Percentiles rank a stretch among this genome's conserved stretches.
Evolutionary conservation across 2,797 vertebrate species (phyloP).

Genomic region (Rhadinocentrus ornatus): DNA sequence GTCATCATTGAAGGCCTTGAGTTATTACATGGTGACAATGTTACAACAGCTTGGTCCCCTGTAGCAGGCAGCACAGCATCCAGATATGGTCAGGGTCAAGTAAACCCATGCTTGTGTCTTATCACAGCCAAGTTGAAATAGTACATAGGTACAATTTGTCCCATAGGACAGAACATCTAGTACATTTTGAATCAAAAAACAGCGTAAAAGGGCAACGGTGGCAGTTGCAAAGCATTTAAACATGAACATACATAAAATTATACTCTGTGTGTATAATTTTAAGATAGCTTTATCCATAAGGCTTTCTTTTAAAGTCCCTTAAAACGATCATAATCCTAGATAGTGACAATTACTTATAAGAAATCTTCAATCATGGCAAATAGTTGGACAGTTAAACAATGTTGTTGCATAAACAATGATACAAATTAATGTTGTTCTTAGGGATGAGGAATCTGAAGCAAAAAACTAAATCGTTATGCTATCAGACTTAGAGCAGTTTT

Average conservation of each 20-base stretch:
- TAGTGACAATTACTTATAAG: background rate
- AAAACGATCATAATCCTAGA: background rate
- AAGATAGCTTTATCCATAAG: background rate
- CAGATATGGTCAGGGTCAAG: conserved; percentile 62
- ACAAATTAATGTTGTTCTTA: background rate
- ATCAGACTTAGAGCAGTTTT: too few relatives aligned
- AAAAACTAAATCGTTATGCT: too few relatives aligned
- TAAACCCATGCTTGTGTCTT: conserved; percentile 51
- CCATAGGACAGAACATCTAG: conserved; percentile 31
- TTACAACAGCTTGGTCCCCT: conserved; percentile 47
- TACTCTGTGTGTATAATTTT: background rate
- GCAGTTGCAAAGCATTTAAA: background rate
- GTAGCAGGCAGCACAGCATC: conserved; percentile 35
- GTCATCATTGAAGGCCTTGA: conserved; percentile 48
- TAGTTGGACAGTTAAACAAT: too few relatives aligned
- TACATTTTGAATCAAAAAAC: conserved; percentile 6
- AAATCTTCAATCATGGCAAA: background rate
- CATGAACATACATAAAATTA: background rate
- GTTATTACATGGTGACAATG: conserved; percentile 70
- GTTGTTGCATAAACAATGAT: background rate
- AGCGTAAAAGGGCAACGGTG: conserved; percentile 6
- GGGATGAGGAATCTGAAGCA: background rate
- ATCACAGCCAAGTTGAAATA: conserved; percentile 57
- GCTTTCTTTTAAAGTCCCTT: background rate
- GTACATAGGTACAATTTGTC: conserved; percentile 42